These are phyloP conservation scores for Dicentrarchus labrax DNA, from an alignment of 2,113 vertebrate species.

Conservation along the genomic window DNA sequence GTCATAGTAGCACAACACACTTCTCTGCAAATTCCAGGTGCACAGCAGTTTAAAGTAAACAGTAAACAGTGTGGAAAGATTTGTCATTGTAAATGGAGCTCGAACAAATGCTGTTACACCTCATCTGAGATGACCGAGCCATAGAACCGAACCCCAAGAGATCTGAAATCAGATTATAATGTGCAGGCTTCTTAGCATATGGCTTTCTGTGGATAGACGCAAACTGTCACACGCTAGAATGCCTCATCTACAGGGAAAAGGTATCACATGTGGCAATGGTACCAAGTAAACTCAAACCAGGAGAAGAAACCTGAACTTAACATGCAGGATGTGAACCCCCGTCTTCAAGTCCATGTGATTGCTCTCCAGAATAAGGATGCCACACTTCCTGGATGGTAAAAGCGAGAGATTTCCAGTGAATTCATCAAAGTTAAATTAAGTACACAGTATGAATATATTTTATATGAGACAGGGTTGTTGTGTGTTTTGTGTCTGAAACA, in stretches of 20 bases:
- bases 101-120: background rate
- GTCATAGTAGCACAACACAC: background rate
- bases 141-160: background rate
- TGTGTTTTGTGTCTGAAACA: background rate
- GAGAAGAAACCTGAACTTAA: background rate
- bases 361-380: background rate
- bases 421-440: background rate
- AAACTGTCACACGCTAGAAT: background rate
- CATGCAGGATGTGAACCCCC: background rate
- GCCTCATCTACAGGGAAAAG: background rate
- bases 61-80: background rate
- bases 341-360: background rate
- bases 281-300: background rate
- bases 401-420: background rate
- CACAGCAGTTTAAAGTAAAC: background rate
- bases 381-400: background rate
- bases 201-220: background rate
- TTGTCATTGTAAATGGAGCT: background rate
- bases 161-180: background rate
- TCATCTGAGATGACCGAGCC: background rate
- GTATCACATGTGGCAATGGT: background rate
- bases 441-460: background rate
- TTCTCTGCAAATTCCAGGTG: background rate
- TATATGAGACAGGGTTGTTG: background rate
- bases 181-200: background rate